Percentiles rank a stretch among this genome's conserved stretches.
These are phyloP conservation scores for Fregetta grallaria DNA, from an alignment of 2,113 vertebrate species.

Conservation along the genomic window DNA sequence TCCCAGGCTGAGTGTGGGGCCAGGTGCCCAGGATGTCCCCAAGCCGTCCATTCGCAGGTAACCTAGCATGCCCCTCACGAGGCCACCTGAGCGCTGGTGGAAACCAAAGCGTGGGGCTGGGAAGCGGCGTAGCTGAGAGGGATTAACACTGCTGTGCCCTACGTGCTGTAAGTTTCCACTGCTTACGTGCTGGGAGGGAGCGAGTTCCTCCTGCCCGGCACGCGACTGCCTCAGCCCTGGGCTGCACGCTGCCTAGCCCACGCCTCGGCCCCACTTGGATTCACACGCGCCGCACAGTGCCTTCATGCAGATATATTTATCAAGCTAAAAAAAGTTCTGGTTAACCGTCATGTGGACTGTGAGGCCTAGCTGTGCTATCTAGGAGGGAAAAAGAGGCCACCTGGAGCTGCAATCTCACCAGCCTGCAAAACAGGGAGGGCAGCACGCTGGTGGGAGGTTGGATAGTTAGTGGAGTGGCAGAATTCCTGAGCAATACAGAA, in stretches of 20 bases:
- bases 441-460: background rate
- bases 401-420: background rate
- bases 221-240: background rate
- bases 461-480: background rate
- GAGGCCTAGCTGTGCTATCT: background rate
- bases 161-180: background rate
- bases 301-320: background rate
- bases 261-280: background rate
- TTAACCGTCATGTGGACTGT: background rate
- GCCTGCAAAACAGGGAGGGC: background rate
- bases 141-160: background rate
- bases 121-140: background rate
- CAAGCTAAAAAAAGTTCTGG: conserved; percentile 6
- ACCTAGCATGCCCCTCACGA: fast-evolving
- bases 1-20: background rate
- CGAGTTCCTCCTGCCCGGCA: background rate
- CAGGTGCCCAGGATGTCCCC: background rate
- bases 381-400: background rate
- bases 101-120: background rate
- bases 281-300: background rate
- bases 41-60: fast-evolving
- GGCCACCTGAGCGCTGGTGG: background rate
- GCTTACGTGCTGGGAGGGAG: background rate
- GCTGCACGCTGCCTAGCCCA: background rate
- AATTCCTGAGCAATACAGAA: background rate